Conservation (phyloP, 2,113 vertebrate genomes). For the Leucoraja erinaceus region DNA sequence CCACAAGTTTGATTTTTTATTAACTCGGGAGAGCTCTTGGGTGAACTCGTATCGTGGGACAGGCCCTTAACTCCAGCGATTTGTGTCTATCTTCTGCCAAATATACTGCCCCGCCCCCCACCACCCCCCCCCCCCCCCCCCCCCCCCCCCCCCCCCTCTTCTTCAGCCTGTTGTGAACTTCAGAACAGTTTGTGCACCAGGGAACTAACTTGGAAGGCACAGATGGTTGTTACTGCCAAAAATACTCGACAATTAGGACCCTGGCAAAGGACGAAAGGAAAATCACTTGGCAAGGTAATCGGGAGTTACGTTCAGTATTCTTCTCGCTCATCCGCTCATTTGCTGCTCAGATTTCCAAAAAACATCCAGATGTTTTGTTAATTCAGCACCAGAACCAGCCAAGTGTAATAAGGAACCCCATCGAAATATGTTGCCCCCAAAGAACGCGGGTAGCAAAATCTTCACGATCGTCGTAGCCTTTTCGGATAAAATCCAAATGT, state of each 20-base stretch:
- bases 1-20: no score
- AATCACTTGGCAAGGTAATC: slow-evolving; percentile 14
- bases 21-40: no score
- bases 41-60: no score
- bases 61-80: no score
- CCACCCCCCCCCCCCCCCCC: background rate
- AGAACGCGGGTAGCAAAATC: background rate
- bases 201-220: background rate
- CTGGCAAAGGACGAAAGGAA: slow-evolving; percentile 29
- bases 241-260: slow-evolving; percentile 13
- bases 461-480: background rate
- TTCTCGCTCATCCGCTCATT: background rate
- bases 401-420: background rate
- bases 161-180: background rate
- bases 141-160: no score
- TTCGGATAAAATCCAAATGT: background rate
- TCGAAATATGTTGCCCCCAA: background rate
- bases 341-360: background rate
- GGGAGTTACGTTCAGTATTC: background rate
- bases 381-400: background rate
- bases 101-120: background rate
- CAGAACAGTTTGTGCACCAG: background rate
- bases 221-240: background rate
- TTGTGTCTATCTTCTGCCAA: background rate
- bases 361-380: slow-evolving; percentile 24